These are phyloP conservation scores for Drosophila mulleri DNA, from an alignment of 2,888 invertebrate species.

Conservation along the genomic window DNA sequence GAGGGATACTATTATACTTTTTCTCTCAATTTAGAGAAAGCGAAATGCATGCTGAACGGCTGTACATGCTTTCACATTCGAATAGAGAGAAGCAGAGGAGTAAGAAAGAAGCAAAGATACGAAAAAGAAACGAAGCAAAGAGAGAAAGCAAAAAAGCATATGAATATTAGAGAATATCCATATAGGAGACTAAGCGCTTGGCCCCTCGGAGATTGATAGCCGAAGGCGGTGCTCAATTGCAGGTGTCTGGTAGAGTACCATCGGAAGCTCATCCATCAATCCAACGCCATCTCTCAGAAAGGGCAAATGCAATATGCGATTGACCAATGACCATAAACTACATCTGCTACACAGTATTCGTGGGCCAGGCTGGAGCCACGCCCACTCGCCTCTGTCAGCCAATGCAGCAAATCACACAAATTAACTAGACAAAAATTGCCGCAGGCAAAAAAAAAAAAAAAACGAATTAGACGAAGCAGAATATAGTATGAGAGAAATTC, in stretches of 20 bases:
- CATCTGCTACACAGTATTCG: slow-evolving; percentile 16
- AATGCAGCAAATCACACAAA: slow-evolving; percentile 78
- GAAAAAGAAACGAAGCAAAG: no score
- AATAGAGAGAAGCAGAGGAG: neutral
- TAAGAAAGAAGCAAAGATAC: neutral
- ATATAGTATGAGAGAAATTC: slow-evolving; percentile 34
- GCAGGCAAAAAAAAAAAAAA: slow-evolving; percentile 55
- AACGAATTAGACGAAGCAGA: slow-evolving; percentile 11
- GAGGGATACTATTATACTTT: no score
- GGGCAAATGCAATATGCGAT: slow-evolving; percentile 12
- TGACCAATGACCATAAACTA: slow-evolving; percentile 10
- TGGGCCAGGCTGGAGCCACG: slow-evolving; percentile 11
- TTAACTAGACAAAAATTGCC: slow-evolving; percentile 78
- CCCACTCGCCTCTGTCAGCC: slow-evolving; percentile 14
- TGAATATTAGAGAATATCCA: slow-evolving; percentile 2
- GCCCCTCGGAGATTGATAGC: neutral
- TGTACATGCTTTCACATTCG: no score
- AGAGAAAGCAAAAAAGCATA: neutral
- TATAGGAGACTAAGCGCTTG: neutral
- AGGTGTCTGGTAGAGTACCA: neutral
- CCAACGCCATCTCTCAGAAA: neutral
- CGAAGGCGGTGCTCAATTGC: neutral
- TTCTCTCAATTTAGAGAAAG: no score
- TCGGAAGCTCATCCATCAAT: neutral
- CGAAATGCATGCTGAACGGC: no score